Base-by-base conservation (phyloP, 2,888 invertebrate genomes). In the Ditula angustiorana region DNA sequence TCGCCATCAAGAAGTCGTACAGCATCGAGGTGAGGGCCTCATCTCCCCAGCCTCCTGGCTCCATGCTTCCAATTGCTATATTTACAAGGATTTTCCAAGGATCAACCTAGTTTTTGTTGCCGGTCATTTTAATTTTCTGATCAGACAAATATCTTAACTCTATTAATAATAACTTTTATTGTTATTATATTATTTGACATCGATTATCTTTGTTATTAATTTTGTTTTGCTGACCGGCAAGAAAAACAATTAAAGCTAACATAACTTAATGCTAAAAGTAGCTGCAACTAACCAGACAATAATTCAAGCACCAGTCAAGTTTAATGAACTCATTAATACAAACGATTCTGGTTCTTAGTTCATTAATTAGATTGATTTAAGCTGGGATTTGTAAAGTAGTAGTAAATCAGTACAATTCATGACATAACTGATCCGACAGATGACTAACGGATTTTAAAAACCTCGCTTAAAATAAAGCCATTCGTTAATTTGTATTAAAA, bases 1-100 rank as follows among this genome's bases (percentile, higher is more conserved):
- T 98, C 95, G 98, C 98, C 89, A 98, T 98, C 94, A 98, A 98
- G 94, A 98, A 98, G 90, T 98, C 98, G 74, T 98, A 98, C 95
- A 98, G 98, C 94, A 97, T 98, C 90, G 98, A 98, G 97, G 98
- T 98, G 94, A 96, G 96, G 30, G 93, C 82, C 46, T 53, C 62
- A n/a, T 41, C 28, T 16, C 44, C 56, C 65, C 46, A 52, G 58
- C 35, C 41, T 66, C 66, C 68, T 66, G 61, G 58, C 61, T 61
- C 60, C 47, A 47, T 53, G 57, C 50, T 52, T 44, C 50, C 44
- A 11, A 33, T 26, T 23, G 33, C 23, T 53, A 5, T 21, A 2
- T 13, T 8, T 35, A 10, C 21, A 52, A 50, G 44, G 62, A 61
- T 69, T 44, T 53, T 37, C 58, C 44, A 56, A 28, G 52, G 52